phyloP scores from a whole-genome alignment of 2,113 vertebrate species.

The Anguilla rostrata region DNA sequence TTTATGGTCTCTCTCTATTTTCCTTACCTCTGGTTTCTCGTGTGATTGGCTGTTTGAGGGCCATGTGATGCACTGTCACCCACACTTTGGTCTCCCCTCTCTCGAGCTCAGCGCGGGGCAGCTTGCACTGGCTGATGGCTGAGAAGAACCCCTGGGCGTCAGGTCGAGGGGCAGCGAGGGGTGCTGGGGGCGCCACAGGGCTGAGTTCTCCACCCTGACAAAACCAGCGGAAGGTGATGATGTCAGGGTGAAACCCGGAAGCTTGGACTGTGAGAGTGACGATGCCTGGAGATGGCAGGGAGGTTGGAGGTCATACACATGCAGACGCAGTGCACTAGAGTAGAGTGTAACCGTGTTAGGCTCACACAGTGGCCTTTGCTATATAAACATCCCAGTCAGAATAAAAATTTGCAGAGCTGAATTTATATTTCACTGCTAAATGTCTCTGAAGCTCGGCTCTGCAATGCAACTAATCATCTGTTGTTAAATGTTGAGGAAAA shows the following conservation, averaged over 20 bases:
- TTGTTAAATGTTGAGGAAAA: not conserved
- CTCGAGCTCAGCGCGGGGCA: constrained; percentile 64
- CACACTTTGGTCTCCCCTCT: constrained; percentile 67
- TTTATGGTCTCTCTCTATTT: too few relatives aligned
- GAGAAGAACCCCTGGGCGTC: constrained; percentile 70
- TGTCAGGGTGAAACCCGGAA: constrained; percentile 67
- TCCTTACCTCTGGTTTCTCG: constrained; percentile 66
- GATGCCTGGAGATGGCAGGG: constrained; percentile 49
- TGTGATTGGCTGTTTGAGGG: constrained; percentile 67
- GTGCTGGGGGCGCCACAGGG: constrained; percentile 62
- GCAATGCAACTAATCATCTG: not conserved
- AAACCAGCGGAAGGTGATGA: constrained; percentile 78
- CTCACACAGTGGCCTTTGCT: not conserved
- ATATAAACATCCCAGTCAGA: not conserved
- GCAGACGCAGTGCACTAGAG: not conserved
- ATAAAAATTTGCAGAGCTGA: too few relatives aligned
- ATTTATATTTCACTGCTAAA: not conserved
- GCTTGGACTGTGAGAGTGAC: constrained; percentile 64
- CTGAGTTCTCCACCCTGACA: constrained; percentile 73
- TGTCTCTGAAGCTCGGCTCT: not conserved
- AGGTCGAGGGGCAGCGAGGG: constrained; percentile 63
- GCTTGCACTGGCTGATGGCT: constrained; percentile 69
- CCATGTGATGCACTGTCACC: constrained; percentile 71
- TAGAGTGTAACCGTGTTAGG: not conserved
- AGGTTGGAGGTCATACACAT: not conserved